Conservation (phyloP, 2,888 invertebrate species). For the Linyphia triangularis region DNA sequence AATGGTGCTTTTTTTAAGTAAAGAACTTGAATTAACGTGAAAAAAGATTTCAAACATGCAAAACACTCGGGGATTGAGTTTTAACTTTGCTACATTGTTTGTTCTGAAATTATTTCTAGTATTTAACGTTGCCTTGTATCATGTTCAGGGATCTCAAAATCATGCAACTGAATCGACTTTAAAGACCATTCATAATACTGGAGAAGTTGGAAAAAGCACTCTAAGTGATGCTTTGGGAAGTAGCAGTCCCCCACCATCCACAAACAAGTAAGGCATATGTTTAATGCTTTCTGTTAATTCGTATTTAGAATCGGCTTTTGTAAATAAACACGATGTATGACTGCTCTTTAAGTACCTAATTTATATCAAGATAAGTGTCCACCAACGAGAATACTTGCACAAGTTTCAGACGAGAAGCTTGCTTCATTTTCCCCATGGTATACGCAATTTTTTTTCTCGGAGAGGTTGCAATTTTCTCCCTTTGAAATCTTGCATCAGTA, state of each 20-base stretch:
- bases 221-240: not conserved
- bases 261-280: constrained; percentile 1
- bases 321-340: not conserved
- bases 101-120: not conserved
- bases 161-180: constrained; percentile 12
- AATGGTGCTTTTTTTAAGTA: not conserved
- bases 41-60: not conserved
- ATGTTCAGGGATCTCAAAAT: constrained; percentile 6
- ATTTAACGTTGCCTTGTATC: not conserved
- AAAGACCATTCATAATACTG: constrained; percentile 3
- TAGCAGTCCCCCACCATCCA: not conserved
- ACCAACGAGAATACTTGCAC: too few species aligned
- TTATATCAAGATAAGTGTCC: too few species aligned
- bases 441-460: too few species aligned
- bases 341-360: too few species aligned
- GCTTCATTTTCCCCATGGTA: too few species aligned
- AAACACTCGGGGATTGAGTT: not conserved
- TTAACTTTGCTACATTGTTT: not conserved
- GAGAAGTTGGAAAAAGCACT: constrained; percentile 1
- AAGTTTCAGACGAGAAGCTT: too few species aligned
- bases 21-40: not conserved
- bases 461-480: too few species aligned
- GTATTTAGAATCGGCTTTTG: not conserved
- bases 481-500: too few species aligned
- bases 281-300: not conserved